phyloP scores from a whole-genome alignment of 2,113 vertebrate species.

The Alexandromys fortis region DNA sequence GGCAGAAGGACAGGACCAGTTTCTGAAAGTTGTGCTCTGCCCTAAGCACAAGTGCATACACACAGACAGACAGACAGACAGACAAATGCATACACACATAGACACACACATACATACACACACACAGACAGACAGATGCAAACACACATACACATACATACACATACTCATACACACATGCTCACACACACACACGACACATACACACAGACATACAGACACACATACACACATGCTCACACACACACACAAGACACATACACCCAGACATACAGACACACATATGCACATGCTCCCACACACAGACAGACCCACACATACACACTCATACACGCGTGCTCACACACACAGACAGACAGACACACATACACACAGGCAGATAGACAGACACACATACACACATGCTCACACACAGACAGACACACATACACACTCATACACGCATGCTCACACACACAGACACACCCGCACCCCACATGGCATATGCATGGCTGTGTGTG shows the following conservation, averaged over 20 bases:
- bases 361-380: background rate
- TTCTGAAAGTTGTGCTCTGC: background rate
- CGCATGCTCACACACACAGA: background rate
- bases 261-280: background rate
- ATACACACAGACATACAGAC: background rate
- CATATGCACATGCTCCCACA: background rate
- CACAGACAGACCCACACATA: too few species aligned
- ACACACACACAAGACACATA: too few species aligned
- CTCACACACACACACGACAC: background rate
- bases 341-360: background rate
- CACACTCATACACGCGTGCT: background rate
- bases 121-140: background rate
- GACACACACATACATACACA: background rate
- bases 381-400: background rate
- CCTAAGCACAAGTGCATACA: background rate
- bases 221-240: too few species aligned
- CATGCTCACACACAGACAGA: too few species aligned
- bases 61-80: background rate
- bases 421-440: too few species aligned
- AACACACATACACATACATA: background rate
- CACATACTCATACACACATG: background rate
- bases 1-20: background rate
- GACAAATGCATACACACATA: background rate
- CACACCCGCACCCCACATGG: background rate
- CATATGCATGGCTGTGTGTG: background rate